phyloP scores from a whole-genome alignment of 2,113 vertebrate species.

The Solea solea region DNA sequence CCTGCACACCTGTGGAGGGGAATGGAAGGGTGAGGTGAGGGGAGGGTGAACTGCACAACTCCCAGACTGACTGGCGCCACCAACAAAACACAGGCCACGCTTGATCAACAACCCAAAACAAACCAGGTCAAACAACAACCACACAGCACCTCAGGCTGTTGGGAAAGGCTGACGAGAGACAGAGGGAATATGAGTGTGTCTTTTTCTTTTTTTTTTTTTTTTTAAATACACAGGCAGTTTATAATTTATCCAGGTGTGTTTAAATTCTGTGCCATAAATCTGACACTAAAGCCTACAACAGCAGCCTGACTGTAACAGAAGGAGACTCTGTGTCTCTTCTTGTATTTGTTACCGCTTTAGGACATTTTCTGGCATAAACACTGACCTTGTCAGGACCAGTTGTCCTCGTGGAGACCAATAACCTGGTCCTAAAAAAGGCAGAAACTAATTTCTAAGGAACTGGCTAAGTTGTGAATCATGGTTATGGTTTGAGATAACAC shows the following conservation, averaged over 20 bases:
- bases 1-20: conserved; percentile 97
- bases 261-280: conserved; percentile 21
- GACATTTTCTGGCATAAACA: too few species aligned
- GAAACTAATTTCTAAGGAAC: too few species aligned
- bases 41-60: conserved; percentile 88
- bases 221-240: conserved; percentile 11
- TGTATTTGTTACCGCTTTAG: conserved; percentile 8
- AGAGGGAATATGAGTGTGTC: conserved; percentile 21
- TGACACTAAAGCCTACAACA: conserved; percentile 10
- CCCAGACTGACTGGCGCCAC: conserved; percentile 96
- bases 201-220: too few species aligned
- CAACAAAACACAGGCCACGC: conserved; percentile 93
- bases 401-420: too few species aligned
- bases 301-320: conserved; percentile 15
- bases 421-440: too few species aligned
- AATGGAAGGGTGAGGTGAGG: conserved; percentile 70
- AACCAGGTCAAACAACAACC: conserved; percentile 91
- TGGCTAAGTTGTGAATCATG: too few species aligned
- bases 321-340: conserved; percentile 24
- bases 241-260: conserved; percentile 42
- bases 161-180: conserved; percentile 67
- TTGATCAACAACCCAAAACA: conserved; percentile 99
- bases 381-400: too few species aligned
- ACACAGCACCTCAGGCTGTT: conserved; percentile 76
- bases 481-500: too few species aligned